These are phyloP conservation scores for Seriola rivoliana DNA, from an alignment of 2,113 vertebrate species.

Conservation along the genomic window DNA sequence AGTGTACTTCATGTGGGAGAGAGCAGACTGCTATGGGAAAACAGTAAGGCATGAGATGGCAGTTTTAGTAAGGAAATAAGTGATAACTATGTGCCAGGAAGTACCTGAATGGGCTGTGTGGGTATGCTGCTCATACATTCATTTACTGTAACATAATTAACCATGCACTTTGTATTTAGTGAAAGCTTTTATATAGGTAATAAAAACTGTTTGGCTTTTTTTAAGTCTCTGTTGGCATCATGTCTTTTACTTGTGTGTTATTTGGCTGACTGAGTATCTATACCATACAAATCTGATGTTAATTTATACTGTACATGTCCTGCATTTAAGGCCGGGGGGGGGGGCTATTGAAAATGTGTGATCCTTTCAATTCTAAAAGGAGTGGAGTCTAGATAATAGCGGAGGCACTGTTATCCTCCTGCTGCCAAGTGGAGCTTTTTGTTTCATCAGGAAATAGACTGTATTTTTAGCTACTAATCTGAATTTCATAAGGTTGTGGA, in stretches of 20 bases:
- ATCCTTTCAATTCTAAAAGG: neutral
- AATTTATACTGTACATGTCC: neutral
- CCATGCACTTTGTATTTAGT: constrained; percentile 1
- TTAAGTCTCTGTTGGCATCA: neutral
- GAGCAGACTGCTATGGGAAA: neutral
- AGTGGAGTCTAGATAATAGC: constrained; percentile 2
- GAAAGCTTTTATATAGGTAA: neutral
- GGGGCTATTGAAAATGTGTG: neutral
- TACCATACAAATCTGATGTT: neutral
- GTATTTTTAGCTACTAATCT: constrained; percentile 67
- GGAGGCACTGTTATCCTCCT: neutral
- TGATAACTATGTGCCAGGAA: neutral
- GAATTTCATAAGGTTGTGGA: constrained; percentile 58
- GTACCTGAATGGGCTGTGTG: neutral
- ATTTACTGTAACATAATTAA: neutral
- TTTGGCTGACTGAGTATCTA: neutral
- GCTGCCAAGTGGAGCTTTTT: constrained; percentile 27
- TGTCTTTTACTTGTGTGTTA: neutral
- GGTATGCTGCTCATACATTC: neutral
- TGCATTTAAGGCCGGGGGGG: neutral
- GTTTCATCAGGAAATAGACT: constrained; percentile 42
- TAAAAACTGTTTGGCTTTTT: neutral
- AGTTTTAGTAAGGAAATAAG: neutral
- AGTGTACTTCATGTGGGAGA: neutral
- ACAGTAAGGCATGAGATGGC: neutral